A percentile compares a stretch with the other conserved stretches of the same genome.
These are phyloP conservation scores for Drosophila sp. DNA, from an alignment of 1,140 invertebrate genomes.

Conservation along the genomic window DNA sequence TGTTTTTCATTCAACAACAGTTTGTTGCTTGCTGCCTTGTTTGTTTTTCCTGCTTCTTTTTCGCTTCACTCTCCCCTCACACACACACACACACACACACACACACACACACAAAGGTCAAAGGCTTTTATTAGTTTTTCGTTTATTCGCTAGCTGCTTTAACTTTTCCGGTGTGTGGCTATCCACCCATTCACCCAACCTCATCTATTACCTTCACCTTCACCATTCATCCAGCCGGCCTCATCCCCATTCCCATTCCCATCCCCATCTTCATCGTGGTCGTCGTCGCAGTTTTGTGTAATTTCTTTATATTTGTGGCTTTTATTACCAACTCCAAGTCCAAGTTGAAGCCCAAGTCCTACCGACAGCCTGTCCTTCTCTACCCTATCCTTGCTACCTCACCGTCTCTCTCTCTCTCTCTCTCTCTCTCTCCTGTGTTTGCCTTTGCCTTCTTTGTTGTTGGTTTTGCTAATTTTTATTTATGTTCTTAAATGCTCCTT, in stretches of 20 bases:
- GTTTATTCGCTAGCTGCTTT: constrained; percentile 76
- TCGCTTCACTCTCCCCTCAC: not conserved
- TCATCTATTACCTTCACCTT: constrained; percentile 1
- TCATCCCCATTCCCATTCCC: not conserved
- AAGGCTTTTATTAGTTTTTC: constrained; percentile 81
- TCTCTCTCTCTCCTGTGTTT: constrained; percentile 28
- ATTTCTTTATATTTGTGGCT: constrained; percentile 80
- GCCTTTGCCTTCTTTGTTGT: constrained; percentile 52
- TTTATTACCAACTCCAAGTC: constrained; percentile 61
- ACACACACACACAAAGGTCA: constrained; percentile 35
- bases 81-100: not conserved
- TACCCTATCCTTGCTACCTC: not conserved
- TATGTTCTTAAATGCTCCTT: constrained; percentile 79
- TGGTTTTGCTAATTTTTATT: constrained; percentile 82
- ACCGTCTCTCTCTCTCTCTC: not conserved
- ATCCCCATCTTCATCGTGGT: not conserved
- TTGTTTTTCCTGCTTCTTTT: constrained; percentile 20
- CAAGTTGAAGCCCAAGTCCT: constrained; percentile 14
- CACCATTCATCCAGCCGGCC: not conserved
- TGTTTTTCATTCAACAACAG: constrained; percentile 25
- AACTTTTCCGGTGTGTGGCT: constrained; percentile 65
- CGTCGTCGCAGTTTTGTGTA: constrained; percentile 47
- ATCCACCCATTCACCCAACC: constrained; percentile 1
- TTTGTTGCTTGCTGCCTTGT: constrained; percentile 25
- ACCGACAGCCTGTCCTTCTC: not conserved